A percentile compares a stretch with the other conserved stretches of the same genome.
These are phyloP conservation scores for Malacoraja senta DNA, from an alignment of 2,797 vertebrate genomes.

Conservation along the genomic window DNA sequence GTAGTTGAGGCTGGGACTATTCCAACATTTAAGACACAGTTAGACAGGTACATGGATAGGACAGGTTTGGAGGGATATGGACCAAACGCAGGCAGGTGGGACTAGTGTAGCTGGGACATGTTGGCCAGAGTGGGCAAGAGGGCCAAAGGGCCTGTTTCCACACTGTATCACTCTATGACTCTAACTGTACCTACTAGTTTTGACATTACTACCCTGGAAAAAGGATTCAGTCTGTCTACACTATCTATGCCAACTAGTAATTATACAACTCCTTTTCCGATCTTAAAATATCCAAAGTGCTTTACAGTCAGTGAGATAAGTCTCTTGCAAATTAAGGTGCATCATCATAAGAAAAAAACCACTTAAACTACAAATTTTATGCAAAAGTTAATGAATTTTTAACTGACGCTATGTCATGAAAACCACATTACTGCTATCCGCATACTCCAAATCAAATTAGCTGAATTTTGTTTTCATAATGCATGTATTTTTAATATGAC, in stretches of 20 bases:
- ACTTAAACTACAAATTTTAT: not conserved
- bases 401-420: not conserved
- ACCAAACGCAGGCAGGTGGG: too few relatives aligned
- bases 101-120: too few relatives aligned
- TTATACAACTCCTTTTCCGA: not conserved
- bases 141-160: too few relatives aligned
- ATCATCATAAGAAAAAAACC: not conserved
- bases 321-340: not conserved
- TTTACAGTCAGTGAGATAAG: not conserved
- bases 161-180: too few relatives aligned
- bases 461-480: constrained; percentile 3
- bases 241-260: not conserved
- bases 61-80: too few relatives aligned
- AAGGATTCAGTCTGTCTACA: too few relatives aligned
- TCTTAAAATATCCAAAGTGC: not conserved
- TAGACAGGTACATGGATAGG: too few relatives aligned
- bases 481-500: not conserved
- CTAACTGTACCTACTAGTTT: too few relatives aligned
- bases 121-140: too few relatives aligned
- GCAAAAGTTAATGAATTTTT: not conserved
- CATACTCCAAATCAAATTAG: not conserved
- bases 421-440: not conserved
- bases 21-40: too few relatives aligned
- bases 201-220: too few relatives aligned
- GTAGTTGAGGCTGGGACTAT: too few relatives aligned